These are phyloP conservation scores for Biston betularia DNA, from an alignment of 2,888 invertebrate species.

Conservation along the genomic window DNA sequence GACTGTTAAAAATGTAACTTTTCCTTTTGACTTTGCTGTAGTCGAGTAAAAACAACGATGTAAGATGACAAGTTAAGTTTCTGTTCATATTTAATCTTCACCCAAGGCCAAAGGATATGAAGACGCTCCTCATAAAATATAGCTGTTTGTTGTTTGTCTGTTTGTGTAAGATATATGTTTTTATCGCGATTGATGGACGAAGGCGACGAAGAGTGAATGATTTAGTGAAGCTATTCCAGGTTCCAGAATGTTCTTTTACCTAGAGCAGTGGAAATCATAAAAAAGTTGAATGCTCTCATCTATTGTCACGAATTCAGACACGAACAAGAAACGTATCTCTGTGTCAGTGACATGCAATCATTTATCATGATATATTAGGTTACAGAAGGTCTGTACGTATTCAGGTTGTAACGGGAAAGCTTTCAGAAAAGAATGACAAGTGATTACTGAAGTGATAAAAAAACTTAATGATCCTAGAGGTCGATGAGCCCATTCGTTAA, in stretches of 20 bases:
- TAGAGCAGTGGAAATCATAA: slow-evolving; percentile 10
- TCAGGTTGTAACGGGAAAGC: no score
- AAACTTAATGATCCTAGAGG: no score
- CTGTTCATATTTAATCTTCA: slow-evolving; percentile 23
- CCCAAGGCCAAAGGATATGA: slow-evolving; percentile 41
- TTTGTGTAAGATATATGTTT: slow-evolving; percentile 36
- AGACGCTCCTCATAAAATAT: slow-evolving; percentile 42
- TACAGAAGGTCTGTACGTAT: neutral
- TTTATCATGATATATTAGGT: neutral
- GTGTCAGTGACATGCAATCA: neutral
- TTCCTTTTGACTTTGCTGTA: neutral
- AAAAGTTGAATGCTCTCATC: slow-evolving; percentile 1
- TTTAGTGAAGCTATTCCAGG: slow-evolving; percentile 20
- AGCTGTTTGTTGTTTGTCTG: slow-evolving; percentile 44
- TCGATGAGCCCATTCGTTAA: no score
- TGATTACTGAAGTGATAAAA: no score
- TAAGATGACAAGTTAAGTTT: neutral
- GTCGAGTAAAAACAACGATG: neutral
- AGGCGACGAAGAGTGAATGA: slow-evolving; percentile 27
- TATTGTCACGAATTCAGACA: slow-evolving; percentile 6
- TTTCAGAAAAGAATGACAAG: no score
- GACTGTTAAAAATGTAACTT: no score
- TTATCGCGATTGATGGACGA: slow-evolving; percentile 37
- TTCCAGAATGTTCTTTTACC: slow-evolving; percentile 11
- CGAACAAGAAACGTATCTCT: neutral